phyloP scores from a whole-genome alignment of 2,797 vertebrate genomes.

The Channa striata region DNA sequence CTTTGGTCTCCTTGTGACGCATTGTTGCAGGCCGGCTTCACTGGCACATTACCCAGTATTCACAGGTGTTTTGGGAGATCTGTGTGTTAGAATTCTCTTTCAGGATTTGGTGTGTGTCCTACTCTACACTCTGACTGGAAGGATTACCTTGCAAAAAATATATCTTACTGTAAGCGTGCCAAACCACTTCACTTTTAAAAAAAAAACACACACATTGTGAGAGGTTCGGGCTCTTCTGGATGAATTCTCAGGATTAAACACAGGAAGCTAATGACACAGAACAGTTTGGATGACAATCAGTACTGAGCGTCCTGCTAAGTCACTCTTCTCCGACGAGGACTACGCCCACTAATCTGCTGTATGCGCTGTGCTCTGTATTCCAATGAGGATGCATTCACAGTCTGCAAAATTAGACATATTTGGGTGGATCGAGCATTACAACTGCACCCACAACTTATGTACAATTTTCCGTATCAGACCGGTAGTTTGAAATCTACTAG shows the following conservation, averaged over 20 bases:
- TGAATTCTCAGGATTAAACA: background rate
- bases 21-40: slow-evolving; percentile 51
- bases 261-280: background rate
- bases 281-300: background rate
- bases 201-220: slow-evolving; percentile 15
- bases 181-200: slow-evolving; percentile 3
- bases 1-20: slow-evolving; percentile 61
- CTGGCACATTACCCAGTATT: slow-evolving; percentile 46
- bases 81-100: slow-evolving; percentile 56
- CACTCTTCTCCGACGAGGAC: background rate
- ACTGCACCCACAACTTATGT: background rate
- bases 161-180: slow-evolving; percentile 5
- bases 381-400: background rate
- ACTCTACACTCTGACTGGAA: slow-evolving; percentile 27
- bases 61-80: slow-evolving; percentile 68
- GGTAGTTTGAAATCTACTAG: background rate
- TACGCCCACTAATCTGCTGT: background rate
- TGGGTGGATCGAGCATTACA: no score
- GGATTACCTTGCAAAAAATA: slow-evolving; percentile 23
- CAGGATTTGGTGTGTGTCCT: slow-evolving; percentile 36
- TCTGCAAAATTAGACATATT: background rate
- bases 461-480: background rate
- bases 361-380: background rate
- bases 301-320: background rate
- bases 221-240: background rate